phyloP scores from a whole-genome alignment of 2,888 invertebrate species.

The Ennomos fuscantarius region DNA sequence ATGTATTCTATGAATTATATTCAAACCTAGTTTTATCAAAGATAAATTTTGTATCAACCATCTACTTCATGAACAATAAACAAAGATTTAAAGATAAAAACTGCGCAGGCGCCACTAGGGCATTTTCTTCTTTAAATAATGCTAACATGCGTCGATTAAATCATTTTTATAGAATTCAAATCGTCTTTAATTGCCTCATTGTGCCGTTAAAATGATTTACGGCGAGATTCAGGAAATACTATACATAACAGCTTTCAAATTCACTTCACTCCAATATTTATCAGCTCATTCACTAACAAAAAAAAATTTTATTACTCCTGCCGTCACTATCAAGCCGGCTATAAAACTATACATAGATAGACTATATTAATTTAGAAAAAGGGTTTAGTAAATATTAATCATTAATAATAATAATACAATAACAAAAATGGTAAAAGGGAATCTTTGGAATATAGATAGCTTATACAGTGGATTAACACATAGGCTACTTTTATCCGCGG shows the following conservation, averaged over 20 bases:
- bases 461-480: no score
- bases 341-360: no score
- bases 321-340: constrained; percentile 24
- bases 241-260: constrained; percentile 16
- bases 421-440: no score
- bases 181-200: constrained; percentile 15
- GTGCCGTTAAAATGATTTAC: constrained; percentile 25
- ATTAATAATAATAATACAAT: no score
- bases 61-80: no score
- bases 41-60: neutral
- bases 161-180: constrained; percentile 20
- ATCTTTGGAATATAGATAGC: no score
- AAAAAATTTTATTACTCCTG: constrained; percentile 27
- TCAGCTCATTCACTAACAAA: constrained; percentile 36
- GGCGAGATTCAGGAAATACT: constrained; percentile 19
- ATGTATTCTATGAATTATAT: no score
- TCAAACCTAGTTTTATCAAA: no score
- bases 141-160: constrained; percentile 13
- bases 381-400: no score
- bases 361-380: no score
- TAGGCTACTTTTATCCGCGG: no score
- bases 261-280: constrained; percentile 32
- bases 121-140: constrained; percentile 11
- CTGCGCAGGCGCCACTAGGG: neutral
- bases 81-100: neutral